Conservation (phyloP, 1,140 invertebrate genomes). For the Saccostrea cuccullata region DNA sequence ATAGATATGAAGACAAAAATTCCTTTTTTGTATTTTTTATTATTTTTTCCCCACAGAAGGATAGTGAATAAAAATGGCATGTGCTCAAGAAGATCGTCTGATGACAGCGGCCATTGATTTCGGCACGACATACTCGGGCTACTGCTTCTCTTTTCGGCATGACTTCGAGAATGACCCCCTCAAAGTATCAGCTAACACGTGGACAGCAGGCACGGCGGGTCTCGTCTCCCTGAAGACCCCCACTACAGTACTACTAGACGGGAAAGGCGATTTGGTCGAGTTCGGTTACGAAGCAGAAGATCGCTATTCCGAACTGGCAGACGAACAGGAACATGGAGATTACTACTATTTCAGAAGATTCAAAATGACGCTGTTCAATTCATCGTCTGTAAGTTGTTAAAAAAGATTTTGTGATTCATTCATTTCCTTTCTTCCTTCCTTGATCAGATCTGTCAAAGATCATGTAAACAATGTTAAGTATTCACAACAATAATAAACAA, state of each 20-base stretch:
- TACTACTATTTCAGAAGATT: conserved; percentile 51
- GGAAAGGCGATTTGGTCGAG: conserved; percentile 15
- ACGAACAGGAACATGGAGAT: conserved; percentile 37
- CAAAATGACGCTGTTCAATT: conserved; percentile 46
- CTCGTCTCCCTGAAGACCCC: conserved; percentile 47
- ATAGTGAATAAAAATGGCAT: not conserved
- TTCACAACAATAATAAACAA: no score
- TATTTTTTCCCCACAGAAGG: not conserved
- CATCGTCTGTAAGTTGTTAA: not conserved
- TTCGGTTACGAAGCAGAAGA: conserved; percentile 56
- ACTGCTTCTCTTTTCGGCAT: conserved; percentile 49
- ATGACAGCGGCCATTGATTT: conserved; percentile 51
- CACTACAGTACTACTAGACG: conserved; percentile 39
- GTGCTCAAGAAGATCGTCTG: not conserved
- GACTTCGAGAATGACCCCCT: conserved; percentile 45
- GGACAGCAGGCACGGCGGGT: not conserved
- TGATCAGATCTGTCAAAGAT: no score
- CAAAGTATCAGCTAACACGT: conserved; percentile 42
- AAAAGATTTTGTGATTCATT: no score
- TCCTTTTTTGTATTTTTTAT: not conserved
- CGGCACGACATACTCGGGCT: conserved; percentile 54
- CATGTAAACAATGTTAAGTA: no score
- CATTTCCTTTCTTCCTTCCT: no score
- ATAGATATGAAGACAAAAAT: not conserved
- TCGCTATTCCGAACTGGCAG: conserved; percentile 47